A percentile compares a stretch with the other conserved stretches of the same genome.
Evolutionary conservation across 2,888 invertebrate genomes (phyloP).

Genomic region (Idaea straminata): DNA sequence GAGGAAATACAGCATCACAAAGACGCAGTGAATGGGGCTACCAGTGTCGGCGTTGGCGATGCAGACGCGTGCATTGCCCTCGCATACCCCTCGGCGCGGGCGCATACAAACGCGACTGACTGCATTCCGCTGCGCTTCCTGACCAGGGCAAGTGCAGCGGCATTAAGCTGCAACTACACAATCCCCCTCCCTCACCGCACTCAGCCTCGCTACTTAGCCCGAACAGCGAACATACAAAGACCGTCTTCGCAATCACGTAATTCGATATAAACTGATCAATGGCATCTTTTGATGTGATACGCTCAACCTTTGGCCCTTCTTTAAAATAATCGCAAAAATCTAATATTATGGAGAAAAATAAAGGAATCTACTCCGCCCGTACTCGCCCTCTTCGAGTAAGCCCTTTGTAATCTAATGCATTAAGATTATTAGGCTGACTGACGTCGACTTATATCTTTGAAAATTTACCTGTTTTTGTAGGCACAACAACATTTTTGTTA

Average conservation of each 20-base stretch:
- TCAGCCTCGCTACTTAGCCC: constrained; percentile 29
- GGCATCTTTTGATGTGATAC: constrained; percentile 48
- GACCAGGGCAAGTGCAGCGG: constrained; percentile 77
- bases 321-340: constrained; percentile 65
- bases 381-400: constrained; percentile 40
- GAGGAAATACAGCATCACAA: constrained; percentile 59
- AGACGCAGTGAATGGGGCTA: constrained; percentile 64
- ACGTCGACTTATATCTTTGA: constrained; percentile 54
- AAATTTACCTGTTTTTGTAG: constrained; percentile 50
- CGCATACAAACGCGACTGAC: constrained; percentile 75
- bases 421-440: constrained; percentile 68
- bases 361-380: constrained; percentile 46
- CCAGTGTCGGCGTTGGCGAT: constrained; percentile 55
- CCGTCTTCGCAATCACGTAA: constrained; percentile 45
- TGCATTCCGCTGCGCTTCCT: constrained; percentile 80
- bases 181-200: constrained; percentile 40
- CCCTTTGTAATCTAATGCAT: constrained; percentile 71
- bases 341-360: constrained; percentile 63
- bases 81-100: constrained; percentile 47
- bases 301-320: constrained; percentile 44
- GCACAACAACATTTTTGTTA: constrained; percentile 16
- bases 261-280: constrained; percentile 53
- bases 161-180: constrained; percentile 73
- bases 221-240: constrained; percentile 46
- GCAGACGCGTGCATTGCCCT: constrained; percentile 74